Percentiles rank a stretch among this genome's conserved stretches.
Evolutionary conservation across 2,888 invertebrate genomes (phyloP).

Genomic region (Theretra japonica): DNA sequence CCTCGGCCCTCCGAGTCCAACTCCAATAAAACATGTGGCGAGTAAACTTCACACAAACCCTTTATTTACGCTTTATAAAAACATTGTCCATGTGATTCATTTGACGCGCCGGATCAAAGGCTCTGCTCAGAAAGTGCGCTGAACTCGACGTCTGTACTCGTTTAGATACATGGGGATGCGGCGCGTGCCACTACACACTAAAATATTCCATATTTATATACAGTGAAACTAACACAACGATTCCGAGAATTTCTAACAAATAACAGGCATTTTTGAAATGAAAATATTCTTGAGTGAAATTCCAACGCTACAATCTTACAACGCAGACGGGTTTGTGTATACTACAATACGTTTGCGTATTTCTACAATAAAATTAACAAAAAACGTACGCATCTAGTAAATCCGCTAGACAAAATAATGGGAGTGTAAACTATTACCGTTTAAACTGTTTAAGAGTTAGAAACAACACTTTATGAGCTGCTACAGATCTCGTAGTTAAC

Average conservation of each 20-base stretch:
- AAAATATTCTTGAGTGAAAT: no score
- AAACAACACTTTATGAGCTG: not conserved
- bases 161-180: constrained; percentile 14
- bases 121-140: not conserved
- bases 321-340: no score
- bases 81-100: constrained; percentile 40
- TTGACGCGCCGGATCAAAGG: constrained; percentile 17
- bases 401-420: not conserved
- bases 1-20: not conserved
- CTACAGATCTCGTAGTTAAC: not conserved
- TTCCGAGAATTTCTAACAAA: no score
- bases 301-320: no score
- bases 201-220: not conserved
- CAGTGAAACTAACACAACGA: not conserved
- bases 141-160: not conserved
- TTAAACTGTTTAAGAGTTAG: not conserved
- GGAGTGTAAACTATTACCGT: not conserved
- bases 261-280: no score
- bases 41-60: constrained; percentile 45
- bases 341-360: no score
- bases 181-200: not conserved
- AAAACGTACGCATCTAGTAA: not conserved
- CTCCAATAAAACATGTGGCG: constrained; percentile 28
- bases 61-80: constrained; percentile 50
- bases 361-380: not conserved